These are phyloP conservation scores for Donacobius atricapilla DNA, from an alignment of 2,113 vertebrate genomes.

Conservation along the genomic window DNA sequence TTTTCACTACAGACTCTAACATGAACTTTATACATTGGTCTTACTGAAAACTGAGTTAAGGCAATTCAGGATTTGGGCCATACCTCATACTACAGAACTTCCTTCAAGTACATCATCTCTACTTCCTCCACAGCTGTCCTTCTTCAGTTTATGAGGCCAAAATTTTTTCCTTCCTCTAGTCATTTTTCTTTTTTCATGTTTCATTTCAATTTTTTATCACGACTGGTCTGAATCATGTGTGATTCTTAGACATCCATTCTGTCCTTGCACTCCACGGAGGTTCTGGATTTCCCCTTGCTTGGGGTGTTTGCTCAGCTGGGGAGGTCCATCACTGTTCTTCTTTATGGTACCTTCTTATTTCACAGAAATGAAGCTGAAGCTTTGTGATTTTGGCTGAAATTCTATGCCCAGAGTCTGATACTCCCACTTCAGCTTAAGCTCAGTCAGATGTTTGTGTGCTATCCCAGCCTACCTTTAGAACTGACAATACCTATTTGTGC, in stretches of 20 bases:
- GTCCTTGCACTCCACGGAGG: neutral
- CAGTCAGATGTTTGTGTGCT: neutral
- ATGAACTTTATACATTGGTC: neutral
- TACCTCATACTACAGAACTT: neutral
- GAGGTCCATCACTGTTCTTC: neutral
- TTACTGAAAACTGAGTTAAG: neutral
- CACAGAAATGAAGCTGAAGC: neutral
- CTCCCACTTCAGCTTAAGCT: neutral
- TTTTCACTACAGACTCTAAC: neutral
- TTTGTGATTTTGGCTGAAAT: neutral
- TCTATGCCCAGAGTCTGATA: neutral
- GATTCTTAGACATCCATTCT: neutral
- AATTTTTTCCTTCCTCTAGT: neutral
- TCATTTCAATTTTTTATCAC: neutral
- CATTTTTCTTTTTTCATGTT: neutral
- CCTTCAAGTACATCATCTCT: neutral
- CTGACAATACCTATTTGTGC: neutral
- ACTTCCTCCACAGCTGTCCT: neutral
- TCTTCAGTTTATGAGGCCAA: neutral
- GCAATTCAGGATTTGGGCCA: neutral
- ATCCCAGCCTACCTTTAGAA: neutral
- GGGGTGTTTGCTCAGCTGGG: neutral
- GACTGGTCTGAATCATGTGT: accelerated
- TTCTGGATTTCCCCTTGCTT: neutral
- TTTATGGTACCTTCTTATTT: neutral